These are phyloP conservation scores for Pheosia tremula DNA, from an alignment of 2,888 invertebrate species.

Conservation along the genomic window DNA sequence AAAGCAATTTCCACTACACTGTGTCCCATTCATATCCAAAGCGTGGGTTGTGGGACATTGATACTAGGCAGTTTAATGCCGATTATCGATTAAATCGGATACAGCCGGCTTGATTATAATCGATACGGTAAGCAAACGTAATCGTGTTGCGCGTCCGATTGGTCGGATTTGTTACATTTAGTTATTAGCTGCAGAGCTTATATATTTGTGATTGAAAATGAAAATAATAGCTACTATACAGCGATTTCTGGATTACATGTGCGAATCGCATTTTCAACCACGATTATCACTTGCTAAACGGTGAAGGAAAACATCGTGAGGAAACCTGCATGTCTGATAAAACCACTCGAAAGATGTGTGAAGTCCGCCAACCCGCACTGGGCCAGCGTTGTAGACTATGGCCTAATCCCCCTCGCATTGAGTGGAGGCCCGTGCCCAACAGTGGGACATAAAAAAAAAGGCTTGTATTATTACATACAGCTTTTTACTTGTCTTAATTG, in stretches of 20 bases:
- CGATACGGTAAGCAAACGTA: slow-evolving; percentile 31
- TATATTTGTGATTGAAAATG: neutral
- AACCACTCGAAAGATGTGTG: no score
- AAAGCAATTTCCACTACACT: neutral
- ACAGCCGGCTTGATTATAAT: slow-evolving; percentile 30
- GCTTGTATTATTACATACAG: neutral
- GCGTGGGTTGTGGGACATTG: slow-evolving; percentile 43
- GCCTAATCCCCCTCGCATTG: no score
- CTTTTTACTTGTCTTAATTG: no score
- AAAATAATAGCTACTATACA: neutral
- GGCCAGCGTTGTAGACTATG: no score
- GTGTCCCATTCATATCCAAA: neutral
- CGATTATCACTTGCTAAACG: no score
- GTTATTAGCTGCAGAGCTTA: neutral
- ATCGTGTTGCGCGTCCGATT: neutral
- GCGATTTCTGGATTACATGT: no score
- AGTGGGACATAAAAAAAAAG: no score
- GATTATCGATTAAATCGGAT: slow-evolving; percentile 65
- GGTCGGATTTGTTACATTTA: neutral
- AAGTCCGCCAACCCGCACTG: no score
- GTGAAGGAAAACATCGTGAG: no score
- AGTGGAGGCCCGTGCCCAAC: no score
- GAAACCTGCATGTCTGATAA: no score
- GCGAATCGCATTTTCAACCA: no score
- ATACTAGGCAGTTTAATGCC: slow-evolving; percentile 58